Base-by-base conservation (phyloP, 2,797 vertebrate genomes). In the Notolepis coatsorum region DNA sequence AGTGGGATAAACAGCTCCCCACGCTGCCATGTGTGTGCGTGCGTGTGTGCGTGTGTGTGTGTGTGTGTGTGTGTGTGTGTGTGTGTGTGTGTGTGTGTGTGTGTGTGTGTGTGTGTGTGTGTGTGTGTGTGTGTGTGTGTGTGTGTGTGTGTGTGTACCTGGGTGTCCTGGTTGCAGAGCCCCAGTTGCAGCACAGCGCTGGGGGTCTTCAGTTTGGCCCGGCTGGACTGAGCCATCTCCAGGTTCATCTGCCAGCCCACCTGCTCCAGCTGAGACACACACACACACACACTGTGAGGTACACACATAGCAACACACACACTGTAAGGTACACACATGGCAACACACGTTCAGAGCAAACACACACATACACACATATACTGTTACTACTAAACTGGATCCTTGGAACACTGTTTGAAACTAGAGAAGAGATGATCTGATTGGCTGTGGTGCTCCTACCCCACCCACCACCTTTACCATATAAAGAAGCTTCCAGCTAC, bases 211-310 rank as follows among this genome's bases (percentile, higher is more conserved):
- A 96, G 88, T 71, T 93, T 95, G 9, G 95, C 93, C 84, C 95
- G 95, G 51, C 87, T 90, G 39, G 96, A 96, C 65, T 95, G 94
- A 53, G 94, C 94, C 97, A 98, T 96, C 88, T 96, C 94, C 85
- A 99, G 94, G 86, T 95, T 97, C 81, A 99, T 92, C 90, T 97
- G 95, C 96, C 97, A 99, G 70, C 94, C 94, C 6, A 97, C 88
- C 2, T 90, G 93, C 75, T 97, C 96, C 54, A 99, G 93, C 97
- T 99, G 82, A 55, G 52, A 89, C 82, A 88, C 59, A 92, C 60
- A 86, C 35, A 24, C 39, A 33, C 10, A 30, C 28, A 66, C 52
- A 61, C 1, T 5, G 15, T 61, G 35, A 71, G 43, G 28, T 31
- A 52, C 56, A 49, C 57, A 43, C 15, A 51, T 21, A 62, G n/a